phyloP scores from a whole-genome alignment of 2,797 vertebrate species.

The Bryconaethiops microstoma region DNA sequence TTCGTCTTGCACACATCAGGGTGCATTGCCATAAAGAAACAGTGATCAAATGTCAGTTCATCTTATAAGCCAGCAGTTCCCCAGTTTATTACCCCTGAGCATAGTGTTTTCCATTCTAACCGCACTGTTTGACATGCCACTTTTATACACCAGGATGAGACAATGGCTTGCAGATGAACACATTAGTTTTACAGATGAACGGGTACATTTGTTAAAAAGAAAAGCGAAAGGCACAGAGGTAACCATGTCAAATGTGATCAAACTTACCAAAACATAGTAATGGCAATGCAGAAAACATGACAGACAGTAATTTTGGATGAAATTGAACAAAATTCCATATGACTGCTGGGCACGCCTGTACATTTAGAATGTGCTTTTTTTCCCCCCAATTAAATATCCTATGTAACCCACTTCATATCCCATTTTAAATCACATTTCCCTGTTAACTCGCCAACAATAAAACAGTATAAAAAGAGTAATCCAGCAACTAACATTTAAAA shows the following conservation, averaged over 20 bases:
- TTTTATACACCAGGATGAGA: background rate
- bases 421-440: background rate
- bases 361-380: slow-evolving; percentile 29
- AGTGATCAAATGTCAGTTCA: background rate
- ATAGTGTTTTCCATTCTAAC: slow-evolving; percentile 37
- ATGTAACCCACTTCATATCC: background rate
- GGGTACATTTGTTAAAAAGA: slow-evolving; percentile 24
- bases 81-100: slow-evolving; percentile 38
- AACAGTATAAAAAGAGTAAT: slow-evolving; percentile 23
- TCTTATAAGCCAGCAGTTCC: background rate
- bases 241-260: background rate
- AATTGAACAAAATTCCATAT: background rate
- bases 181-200: background rate
- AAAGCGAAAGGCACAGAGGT: slow-evolving; percentile 38
- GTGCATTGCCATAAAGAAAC: background rate
- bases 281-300: slow-evolving; percentile 13
- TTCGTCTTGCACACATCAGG: background rate
- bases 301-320: background rate
- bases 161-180: slow-evolving; percentile 1
- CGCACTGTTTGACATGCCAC: background rate
- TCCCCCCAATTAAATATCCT: background rate
- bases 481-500: slow-evolving; percentile 23
- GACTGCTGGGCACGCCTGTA: background rate
- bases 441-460: slow-evolving; percentile 4
- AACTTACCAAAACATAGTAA: background rate